Evolutionary conservation across 1,140 invertebrate genomes (phyloP).

Genomic region (Achroia grisella): DNA sequence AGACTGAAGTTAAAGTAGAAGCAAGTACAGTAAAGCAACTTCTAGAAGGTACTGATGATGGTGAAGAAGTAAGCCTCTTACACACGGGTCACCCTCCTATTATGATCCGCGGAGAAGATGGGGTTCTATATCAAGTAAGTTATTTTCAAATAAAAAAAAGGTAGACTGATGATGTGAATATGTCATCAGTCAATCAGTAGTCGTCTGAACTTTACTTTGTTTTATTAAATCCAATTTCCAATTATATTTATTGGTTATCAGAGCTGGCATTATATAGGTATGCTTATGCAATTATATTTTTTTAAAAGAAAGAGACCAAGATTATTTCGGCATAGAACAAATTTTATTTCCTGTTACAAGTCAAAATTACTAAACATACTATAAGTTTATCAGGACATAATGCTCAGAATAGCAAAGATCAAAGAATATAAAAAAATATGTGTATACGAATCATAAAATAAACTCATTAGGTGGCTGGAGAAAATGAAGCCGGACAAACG

Average conservation of each 20-base stretch:
- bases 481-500: constrained; percentile 84
- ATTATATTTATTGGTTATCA: too few species aligned
- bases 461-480: constrained; percentile 79
- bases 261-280: too few species aligned
- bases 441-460: too few species aligned
- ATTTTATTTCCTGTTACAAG: too few species aligned
- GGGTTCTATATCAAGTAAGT: constrained; percentile 76
- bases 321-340: too few species aligned
- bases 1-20: constrained; percentile 63
- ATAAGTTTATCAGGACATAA: too few species aligned
- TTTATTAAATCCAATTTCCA: neutral
- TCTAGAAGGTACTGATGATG: constrained; percentile 48
- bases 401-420: too few species aligned
- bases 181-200: too few species aligned
- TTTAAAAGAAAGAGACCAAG: too few species aligned
- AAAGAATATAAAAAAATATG: too few species aligned
- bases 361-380: too few species aligned
- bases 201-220: neutral
- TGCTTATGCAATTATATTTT: too few species aligned
- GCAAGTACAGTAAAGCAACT: constrained; percentile 61
- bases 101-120: constrained; percentile 80
- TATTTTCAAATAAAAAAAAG: neutral
- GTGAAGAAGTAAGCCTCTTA: constrained; percentile 42
- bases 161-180: neutral
- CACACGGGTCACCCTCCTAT: constrained; percentile 72